Evolutionary conservation across 2,888 invertebrate genomes (phyloP), one percentile per base, ranked within the genome.

Genomic region (Tipula lateralis): DNA sequence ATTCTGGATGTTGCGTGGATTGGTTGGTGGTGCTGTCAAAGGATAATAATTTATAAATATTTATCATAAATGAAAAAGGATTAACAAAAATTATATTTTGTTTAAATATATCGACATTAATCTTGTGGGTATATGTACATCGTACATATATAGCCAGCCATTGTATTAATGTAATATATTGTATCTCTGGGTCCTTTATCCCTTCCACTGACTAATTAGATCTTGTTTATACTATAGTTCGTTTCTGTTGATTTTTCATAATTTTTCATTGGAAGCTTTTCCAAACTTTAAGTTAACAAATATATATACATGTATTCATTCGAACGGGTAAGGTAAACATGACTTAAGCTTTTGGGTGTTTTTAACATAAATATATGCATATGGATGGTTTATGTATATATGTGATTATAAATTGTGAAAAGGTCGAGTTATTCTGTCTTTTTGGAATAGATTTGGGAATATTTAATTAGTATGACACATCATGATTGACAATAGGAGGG

Each of bases 11-110:
- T 16, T 50, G 36, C 36, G 36, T 50, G 44, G 44, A 36, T 36
- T 50, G 34, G n/a, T 50, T 50, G 44, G n/a, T 50, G 44, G n/a
- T 50, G 44, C 16, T 50, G 44, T 50, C 16, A 50, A 50, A 50
- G 16, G 44, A 50, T 50, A 50, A 50, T 50, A 50, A 50, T 50
- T 50, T 50, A 50, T 50, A 50, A 50, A 50, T 50, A 50, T 50
- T 50, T 50, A 50, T 50, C 44, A 50, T 50, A 50, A 50, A 50
- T 50, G 44, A 50, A 50, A 50, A 50, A 50, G 44, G 44, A 50
- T 50, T 50, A 50, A 50, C 9, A 36, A 36, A 16, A 6, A n/a
- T 16, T 50, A 16, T 50, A 19, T 50, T 50, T 50, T 19, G 16
- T 50, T 50, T 50, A 50, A 50, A 50, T 50, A 19, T 50, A 50